Evolutionary conservation across 1,140 invertebrate genomes (phyloP).

Genomic region (Grapholita molesta): DNA sequence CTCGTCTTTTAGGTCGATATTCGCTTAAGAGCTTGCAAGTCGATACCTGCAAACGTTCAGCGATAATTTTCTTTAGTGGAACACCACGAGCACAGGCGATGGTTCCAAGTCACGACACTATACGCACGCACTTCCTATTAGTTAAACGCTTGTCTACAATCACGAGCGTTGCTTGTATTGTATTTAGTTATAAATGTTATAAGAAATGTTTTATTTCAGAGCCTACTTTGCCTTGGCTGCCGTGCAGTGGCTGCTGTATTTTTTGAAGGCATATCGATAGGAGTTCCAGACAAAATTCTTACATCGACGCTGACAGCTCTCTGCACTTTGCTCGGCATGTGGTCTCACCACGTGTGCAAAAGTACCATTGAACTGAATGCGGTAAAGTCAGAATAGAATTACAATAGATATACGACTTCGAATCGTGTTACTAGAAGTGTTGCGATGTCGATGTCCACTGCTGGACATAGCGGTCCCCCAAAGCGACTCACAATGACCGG

Average conservation of each 20-base stretch:
- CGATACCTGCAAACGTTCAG: too few species aligned
- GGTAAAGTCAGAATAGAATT: constrained; percentile 52
- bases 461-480: too few species aligned
- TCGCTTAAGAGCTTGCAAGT: too few species aligned
- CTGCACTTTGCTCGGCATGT: constrained; percentile 77
- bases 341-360: constrained; percentile 77
- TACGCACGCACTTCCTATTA: too few species aligned
- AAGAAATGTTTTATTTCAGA: constrained; percentile 44
- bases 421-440: background rate
- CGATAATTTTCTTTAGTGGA: too few species aligned
- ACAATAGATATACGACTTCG: background rate
- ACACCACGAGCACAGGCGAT: too few species aligned
- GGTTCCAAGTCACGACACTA: too few species aligned
- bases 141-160: too few species aligned
- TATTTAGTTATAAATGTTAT: background rate
- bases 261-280: constrained; percentile 56
- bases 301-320: constrained; percentile 56
- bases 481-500: too few species aligned
- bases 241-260: constrained; percentile 65
- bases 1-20: too few species aligned
- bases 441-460: too few species aligned
- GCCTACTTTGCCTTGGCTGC: constrained; percentile 77
- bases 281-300: constrained; percentile 55
- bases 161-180: too few species aligned
- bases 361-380: constrained; percentile 79